Conservation (phyloP, 2,113 vertebrate genomes). For the Eira barbara region DNA sequence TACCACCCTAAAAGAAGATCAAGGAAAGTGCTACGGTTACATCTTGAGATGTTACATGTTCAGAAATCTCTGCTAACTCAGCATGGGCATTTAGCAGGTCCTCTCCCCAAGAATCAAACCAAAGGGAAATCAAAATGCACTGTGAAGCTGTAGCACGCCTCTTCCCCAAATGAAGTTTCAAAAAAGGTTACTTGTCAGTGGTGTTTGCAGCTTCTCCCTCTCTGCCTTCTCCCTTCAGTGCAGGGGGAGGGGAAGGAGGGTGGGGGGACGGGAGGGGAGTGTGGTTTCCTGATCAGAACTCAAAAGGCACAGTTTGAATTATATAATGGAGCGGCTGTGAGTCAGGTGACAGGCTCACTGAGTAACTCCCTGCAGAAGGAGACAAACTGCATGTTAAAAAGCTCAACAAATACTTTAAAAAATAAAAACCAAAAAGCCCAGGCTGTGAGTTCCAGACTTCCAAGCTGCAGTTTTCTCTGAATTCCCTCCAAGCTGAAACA, state of each 20-base stretch:
- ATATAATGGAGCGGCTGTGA: constrained; percentile 74
- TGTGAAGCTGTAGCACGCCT: neutral
- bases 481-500: neutral
- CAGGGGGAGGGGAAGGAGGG: neutral
- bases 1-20: neutral
- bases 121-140: neutral
- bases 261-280: neutral
- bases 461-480: neutral
- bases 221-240: neutral
- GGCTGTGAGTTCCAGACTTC: constrained; percentile 2
- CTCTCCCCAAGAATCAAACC: neutral
- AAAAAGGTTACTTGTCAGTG: neutral
- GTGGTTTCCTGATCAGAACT: constrained; percentile 23
- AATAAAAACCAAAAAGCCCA: neutral
- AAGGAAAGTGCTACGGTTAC: neutral
- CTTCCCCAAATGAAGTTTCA: neutral
- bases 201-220: neutral
- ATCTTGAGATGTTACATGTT: neutral
- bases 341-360: constrained; percentile 74
- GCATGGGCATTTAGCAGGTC: neutral
- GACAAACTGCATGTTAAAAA: constrained; percentile 79
- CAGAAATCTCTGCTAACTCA: neutral
- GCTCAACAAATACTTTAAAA: constrained; percentile 69
- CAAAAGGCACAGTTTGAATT: constrained; percentile 67
- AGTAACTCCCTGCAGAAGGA: constrained; percentile 83